These are phyloP conservation scores for Entomobrya multifasciata DNA, from an alignment of 2,888 invertebrate genomes.

Conservation along the genomic window DNA sequence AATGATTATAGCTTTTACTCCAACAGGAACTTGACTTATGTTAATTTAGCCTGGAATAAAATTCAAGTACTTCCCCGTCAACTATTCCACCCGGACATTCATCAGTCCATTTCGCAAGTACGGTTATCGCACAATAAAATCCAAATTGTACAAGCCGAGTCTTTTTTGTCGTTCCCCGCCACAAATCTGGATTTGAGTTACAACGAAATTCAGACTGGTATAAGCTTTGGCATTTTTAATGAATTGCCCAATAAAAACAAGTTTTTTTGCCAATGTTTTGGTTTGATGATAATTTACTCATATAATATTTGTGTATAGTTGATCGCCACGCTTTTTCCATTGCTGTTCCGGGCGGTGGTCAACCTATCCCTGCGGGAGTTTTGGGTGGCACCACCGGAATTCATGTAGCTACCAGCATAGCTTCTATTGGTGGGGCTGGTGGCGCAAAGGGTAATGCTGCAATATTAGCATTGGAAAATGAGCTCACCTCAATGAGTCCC, in stretches of 20 bases:
- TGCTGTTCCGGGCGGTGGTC: slow-evolving; percentile 53
- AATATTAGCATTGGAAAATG: slow-evolving; percentile 64
- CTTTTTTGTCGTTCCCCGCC: slow-evolving; percentile 79
- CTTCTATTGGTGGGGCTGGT: not conserved
- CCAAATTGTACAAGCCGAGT: slow-evolving; percentile 70
- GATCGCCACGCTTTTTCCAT: slow-evolving; percentile 86
- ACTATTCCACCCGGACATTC: slow-evolving; percentile 87
- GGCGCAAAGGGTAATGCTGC: slow-evolving; percentile 66
- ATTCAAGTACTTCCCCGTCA: slow-evolving; percentile 87
- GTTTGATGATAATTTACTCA: too few relatives aligned
- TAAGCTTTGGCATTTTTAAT: too few relatives aligned
- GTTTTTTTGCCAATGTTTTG: too few relatives aligned
- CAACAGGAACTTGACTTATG: slow-evolving; percentile 86
- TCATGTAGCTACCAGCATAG: slow-evolving; percentile 28
- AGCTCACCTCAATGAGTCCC: slow-evolving; percentile 69
- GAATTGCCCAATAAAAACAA: too few relatives aligned
- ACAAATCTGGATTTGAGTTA: slow-evolving; percentile 82
- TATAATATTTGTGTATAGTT: too few relatives aligned
- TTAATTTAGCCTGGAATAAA: slow-evolving; percentile 93
- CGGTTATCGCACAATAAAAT: slow-evolving; percentile 84
- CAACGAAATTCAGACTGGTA: slow-evolving; percentile 88
- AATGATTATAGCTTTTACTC: slow-evolving; percentile 83
- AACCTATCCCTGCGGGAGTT: slow-evolving; percentile 58
- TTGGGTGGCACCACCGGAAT: slow-evolving; percentile 52
- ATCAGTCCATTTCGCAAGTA: slow-evolving; percentile 88